Percentiles rank a stretch among this genome's conserved stretches.
Conservation (phyloP, 2,113 vertebrate genomes). For the Notothenia coriiceps region DNA sequence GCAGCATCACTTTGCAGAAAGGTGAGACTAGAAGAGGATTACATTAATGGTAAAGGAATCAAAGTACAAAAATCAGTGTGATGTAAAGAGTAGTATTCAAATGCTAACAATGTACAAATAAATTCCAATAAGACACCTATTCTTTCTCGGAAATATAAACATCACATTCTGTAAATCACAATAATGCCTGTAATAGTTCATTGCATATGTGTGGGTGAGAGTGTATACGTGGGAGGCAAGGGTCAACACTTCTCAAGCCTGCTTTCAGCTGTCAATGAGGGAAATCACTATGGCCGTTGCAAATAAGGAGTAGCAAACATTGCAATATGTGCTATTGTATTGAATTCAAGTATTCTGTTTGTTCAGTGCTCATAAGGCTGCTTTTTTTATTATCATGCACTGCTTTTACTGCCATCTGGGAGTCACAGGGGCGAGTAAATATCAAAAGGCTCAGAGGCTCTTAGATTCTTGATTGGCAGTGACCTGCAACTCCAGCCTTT, state of each 20-base stretch:
- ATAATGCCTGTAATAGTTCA: background rate
- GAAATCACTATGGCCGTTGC: constrained; percentile 46
- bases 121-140: background rate
- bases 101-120: background rate
- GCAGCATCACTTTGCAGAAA: constrained; percentile 69
- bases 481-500: constrained; percentile 21
- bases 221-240: constrained; percentile 39
- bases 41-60: background rate
- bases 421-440: constrained; percentile 11
- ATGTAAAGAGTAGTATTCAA: background rate
- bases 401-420: background rate
- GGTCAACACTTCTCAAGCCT: constrained; percentile 11
- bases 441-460: constrained; percentile 6
- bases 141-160: background rate
- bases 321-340: constrained; percentile 11
- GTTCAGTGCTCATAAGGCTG: background rate
- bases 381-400: constrained; percentile 6
- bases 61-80: background rate
- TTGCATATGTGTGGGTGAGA: constrained; percentile 18
- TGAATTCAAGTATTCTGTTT: constrained; percentile 19
- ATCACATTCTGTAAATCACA: background rate
- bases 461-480: constrained; percentile 30
- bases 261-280: constrained; percentile 26
- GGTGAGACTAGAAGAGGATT: constrained; percentile 67
- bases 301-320: constrained; percentile 15